phyloP scores from a whole-genome alignment of 2,888 invertebrate genomes.

The Tineola bisselliella region DNA sequence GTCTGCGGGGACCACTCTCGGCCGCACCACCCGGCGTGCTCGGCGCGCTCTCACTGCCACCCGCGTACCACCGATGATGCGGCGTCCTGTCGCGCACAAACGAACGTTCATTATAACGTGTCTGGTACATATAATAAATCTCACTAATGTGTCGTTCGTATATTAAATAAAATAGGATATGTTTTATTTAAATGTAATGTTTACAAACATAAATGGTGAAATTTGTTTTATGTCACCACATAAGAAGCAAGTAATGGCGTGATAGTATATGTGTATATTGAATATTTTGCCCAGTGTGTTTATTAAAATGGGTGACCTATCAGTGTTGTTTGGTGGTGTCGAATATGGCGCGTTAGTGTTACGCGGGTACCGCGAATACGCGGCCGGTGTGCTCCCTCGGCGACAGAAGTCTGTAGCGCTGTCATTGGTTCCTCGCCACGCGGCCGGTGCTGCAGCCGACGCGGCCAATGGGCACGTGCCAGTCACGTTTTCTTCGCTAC shows the following conservation, averaged over 20 bases:
- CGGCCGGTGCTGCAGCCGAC: slow-evolving; percentile 55
- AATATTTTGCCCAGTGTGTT: slow-evolving; percentile 1
- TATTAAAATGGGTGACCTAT: slow-evolving; percentile 35
- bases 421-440: slow-evolving; percentile 63
- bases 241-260: background rate
- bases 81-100: background rate
- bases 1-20: slow-evolving; percentile 46
- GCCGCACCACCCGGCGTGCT: slow-evolving; percentile 56
- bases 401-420: slow-evolving; percentile 59
- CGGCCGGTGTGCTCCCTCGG: slow-evolving; percentile 60
- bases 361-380: slow-evolving; percentile 70
- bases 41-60: slow-evolving; percentile 42
- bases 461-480: slow-evolving; percentile 56
- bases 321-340: slow-evolving; percentile 56
- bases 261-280: slow-evolving; percentile 13
- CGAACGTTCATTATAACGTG: background rate
- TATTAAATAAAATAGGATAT: no score
- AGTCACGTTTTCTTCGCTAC: slow-evolving; percentile 55
- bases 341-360: slow-evolving; percentile 53
- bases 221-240: no score
- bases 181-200: no score
- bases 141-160: background rate
- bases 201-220: no score
- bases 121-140: background rate
- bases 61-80: slow-evolving; percentile 47